A percentile compares a stretch with the other conserved stretches of the same genome.
Evolutionary conservation across 2,797 vertebrate genomes (phyloP).

Genomic region (Lepus townsendii): DNA sequence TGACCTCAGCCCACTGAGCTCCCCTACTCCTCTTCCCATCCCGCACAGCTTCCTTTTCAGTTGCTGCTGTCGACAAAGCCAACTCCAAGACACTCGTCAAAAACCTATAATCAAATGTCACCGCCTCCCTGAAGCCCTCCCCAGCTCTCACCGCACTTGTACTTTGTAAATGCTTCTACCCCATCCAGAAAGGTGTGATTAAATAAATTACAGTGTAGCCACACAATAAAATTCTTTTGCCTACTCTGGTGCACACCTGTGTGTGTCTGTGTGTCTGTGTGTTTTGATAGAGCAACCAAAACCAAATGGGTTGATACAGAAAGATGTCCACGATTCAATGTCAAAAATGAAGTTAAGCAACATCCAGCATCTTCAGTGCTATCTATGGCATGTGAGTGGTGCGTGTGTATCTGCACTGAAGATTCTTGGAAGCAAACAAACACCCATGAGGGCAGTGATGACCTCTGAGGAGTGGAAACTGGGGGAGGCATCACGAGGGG

Average conservation of each 20-base stretch:
- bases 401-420: neutral
- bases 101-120: neutral
- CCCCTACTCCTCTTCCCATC: neutral
- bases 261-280: neutral
- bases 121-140: conserved; percentile 44
- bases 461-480: neutral
- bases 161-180: neutral
- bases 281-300: neutral
- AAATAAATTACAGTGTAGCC: neutral
- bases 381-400: neutral
- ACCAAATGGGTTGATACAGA: neutral
- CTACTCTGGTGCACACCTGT: neutral
- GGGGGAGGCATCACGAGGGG: neutral
- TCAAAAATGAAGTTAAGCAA: neutral
- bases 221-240: neutral
- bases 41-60: neutral
- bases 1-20: neutral
- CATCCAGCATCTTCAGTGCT: neutral
- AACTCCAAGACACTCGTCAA: conserved; percentile 15
- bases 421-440: neutral
- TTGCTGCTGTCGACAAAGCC: neutral
- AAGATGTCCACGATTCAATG: neutral
- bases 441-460: neutral
- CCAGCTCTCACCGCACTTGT: neutral
- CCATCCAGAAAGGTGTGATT: neutral